These are phyloP conservation scores for Brachionus asplanchnoidis DNA, from an alignment of 1,140 invertebrate genomes.

Conservation along the genomic window DNA sequence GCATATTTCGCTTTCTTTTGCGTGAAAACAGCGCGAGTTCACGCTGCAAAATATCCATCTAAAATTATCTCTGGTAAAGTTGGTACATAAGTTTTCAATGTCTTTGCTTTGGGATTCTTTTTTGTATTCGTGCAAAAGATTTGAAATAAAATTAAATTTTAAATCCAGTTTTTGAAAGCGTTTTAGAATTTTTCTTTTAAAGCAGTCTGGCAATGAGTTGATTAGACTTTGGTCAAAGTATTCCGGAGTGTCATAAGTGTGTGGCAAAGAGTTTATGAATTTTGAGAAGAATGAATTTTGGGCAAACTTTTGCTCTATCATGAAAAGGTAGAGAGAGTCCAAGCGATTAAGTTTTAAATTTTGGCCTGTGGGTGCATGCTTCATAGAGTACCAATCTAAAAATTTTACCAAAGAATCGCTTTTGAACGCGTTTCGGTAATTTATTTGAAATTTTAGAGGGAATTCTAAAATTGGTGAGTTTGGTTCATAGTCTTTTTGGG, in stretches of 20 bases:
- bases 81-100: background rate
- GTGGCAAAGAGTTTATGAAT: background rate
- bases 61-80: conserved; percentile 14
- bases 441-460: conserved; percentile 2
- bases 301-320: background rate
- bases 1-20: conserved; percentile 19
- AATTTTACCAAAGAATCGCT: background rate
- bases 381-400: background rate
- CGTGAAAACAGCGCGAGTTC: conserved; percentile 36
- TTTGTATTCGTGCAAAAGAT: background rate
- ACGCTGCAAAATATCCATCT: conserved; percentile 24
- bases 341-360: background rate
- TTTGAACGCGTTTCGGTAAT: background rate
- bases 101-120: background rate
- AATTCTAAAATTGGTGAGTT: background rate
- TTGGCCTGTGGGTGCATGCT: background rate
- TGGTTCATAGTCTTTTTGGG: background rate
- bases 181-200: background rate
- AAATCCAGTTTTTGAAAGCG: background rate
- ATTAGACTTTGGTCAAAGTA: conserved; percentile 15
- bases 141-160: conserved; percentile 6
- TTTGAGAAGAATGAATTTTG: background rate
- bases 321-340: background rate
- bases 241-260: conserved; percentile 23
- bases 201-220: background rate